Evolutionary conservation across 2,113 vertebrate species (phyloP), one percentile per base, ranked within the genome.

Genomic region (Glaucidium brasilianum): DNA sequence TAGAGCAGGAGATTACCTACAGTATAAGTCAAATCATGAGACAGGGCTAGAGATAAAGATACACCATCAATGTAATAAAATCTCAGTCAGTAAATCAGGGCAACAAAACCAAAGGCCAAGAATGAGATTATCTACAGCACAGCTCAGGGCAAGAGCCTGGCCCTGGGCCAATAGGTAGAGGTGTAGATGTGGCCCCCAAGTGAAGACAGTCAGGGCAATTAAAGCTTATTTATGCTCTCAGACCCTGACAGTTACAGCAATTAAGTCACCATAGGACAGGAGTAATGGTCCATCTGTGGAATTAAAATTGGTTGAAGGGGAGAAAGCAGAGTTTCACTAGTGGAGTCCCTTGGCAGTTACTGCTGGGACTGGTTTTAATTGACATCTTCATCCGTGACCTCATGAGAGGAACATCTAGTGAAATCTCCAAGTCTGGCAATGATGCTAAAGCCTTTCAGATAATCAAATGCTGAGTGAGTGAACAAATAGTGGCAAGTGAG

Each of bases 91-190:
- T 29, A 68, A 76, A 3, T 15, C 37, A 69, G 27, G 10, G 14
- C 34, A 77, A 21, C 25, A 41, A 6, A 18, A 52, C n/a, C 86
- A 71, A 69, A 71, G 14, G 10, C 25, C 17, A 60, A 62, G 5
- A 59, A 22, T 30, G 69, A 35, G 2, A 45, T 49, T 32, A n/a
- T 6, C 23, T 37, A 2, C 7, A 47, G 7, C 0, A 2, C 2
- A 1, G 5, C 14, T 30, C 12, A 34, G 30, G 35, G 26, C 19
- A 34, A 37, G 29, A 19, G 5, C 29, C 29, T 59, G 21, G 55
- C 16, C 35, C 73, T 52, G 12, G 8, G 13, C 6, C 10, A 13
- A 37, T 12, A 27, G 15, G n/a, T 32, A 55, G 4, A 53, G 12
- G 2, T 50, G 14, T 45, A 23, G 29, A 29, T 62, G 26, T 25